Base-by-base conservation (phyloP, 2,888 invertebrate genomes). In the Aphrophora alni region DNA sequence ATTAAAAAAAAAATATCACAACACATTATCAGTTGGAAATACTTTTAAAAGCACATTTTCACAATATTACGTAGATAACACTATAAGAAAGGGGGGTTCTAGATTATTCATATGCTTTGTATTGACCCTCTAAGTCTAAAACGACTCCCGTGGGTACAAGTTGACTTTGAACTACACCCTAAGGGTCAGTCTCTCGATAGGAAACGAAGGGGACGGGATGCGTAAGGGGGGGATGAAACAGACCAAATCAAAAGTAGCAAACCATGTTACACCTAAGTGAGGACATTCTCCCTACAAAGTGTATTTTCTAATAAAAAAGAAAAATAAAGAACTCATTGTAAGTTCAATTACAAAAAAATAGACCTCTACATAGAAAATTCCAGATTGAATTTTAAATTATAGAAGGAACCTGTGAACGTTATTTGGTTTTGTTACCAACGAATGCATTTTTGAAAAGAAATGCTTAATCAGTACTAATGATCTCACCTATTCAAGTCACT, bases 121-220 rank as follows among this genome's bases (percentile, higher is more conserved):
- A 59, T 59, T 21, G 59, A 21, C 21, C 21, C 59, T 59, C 59
- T 21, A 59, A 59, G 21, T 59, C 59, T 59, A 59, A 59, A 59
- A 59, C 59, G 59, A 21, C 59, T 59, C 59, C 59, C 59, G 21
- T 21, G 59, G 59, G 59, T 21, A 59, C 59, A 59, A n/a, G 59
- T 59, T 21, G 59, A 59, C 59, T 59, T 59, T 59, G 59, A 59
- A 59, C 59, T n/a, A 21, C 59, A 59, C 59, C 59, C 59, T 21
- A 59, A 59, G 59, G 59, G 59, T 59, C 59, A 59, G n/a, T 21
- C 59, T 59, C 59, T 59, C 59, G 59, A 59, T 59, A 21, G 59
- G 21, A 59, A 59, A 59, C 59, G 59, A 59, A 21, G 59, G 59
- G 59, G 21, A n/a, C 33, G 21, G 10, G 21, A 7, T 59, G n/a